Conservation (phyloP, 2,797 vertebrate genomes). For the Arvicola amphibius region DNA sequence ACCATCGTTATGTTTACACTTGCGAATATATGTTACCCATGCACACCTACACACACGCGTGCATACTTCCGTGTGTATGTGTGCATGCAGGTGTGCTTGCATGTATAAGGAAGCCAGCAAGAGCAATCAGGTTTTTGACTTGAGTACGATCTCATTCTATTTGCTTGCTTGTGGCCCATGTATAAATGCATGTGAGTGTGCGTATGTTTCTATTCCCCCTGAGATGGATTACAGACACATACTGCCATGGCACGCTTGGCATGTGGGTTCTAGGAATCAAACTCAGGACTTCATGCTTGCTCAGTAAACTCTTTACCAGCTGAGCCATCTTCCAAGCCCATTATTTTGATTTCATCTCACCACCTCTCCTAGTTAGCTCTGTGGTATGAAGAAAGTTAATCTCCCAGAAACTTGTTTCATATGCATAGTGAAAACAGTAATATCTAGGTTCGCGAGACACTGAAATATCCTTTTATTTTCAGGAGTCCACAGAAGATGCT, state of each 20-base stretch:
- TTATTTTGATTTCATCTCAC: not conserved
- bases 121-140: not conserved
- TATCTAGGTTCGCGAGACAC: not conserved
- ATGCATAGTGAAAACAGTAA: not conserved
- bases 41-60: not conserved
- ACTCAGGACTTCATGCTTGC: not conserved
- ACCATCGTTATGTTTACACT: not conserved
- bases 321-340: not conserved
- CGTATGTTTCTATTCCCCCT: not conserved
- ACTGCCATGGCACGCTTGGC: not conserved
- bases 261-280: not conserved
- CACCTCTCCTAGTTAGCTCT: not conserved
- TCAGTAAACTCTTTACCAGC: not conserved
- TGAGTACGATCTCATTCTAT: not conserved
- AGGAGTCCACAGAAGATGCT: not conserved
- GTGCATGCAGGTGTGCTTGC: not conserved
- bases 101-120: not conserved
- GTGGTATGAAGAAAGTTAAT: conserved; percentile 3
- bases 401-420: conserved; percentile 21
- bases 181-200: not conserved
- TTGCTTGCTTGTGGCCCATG: not conserved
- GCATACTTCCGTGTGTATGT: not conserved
- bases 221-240: not conserved
- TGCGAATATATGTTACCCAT: not conserved
- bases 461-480: not conserved